Percentiles rank a stretch among this genome's conserved stretches.
These are phyloP conservation scores for Hypanus sabinus DNA, from an alignment of 2,113 vertebrate species.

Conservation along the genomic window DNA sequence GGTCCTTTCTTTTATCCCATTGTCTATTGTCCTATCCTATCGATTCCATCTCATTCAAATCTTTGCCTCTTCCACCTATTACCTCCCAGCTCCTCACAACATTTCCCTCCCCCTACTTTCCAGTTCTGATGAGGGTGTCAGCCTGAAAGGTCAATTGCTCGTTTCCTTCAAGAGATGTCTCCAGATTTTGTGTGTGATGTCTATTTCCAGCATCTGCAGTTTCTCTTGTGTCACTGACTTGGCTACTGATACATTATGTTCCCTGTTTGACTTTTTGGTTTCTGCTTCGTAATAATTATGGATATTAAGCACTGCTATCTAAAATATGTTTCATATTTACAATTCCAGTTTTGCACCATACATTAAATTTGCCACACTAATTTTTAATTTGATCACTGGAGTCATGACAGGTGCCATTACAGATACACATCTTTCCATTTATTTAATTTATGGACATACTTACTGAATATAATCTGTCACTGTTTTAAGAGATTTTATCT, in stretches of 20 bases:
- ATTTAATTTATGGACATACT: neutral
- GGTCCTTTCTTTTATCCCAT: neutral
- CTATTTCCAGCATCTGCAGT: no score
- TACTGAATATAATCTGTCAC: neutral
- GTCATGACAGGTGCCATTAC: neutral
- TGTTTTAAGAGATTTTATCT: neutral
- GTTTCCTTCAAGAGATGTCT: no score
- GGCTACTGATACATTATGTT: neutral
- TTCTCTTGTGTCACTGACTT: neutral
- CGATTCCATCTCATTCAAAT: no score
- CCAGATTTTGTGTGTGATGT: no score
- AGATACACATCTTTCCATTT: neutral
- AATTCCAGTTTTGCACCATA: neutral
- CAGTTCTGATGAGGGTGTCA: no score
- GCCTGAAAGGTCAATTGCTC: no score
- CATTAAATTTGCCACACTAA: no score
- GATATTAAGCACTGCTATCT: neutral
- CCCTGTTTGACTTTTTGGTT: neutral
- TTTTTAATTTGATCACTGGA: neutral
- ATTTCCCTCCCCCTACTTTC: no score
- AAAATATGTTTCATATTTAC: neutral
- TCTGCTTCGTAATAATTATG: neutral
- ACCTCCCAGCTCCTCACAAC: no score
- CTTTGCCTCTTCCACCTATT: no score
- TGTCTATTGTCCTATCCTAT: no score